Percentiles rank a stretch among this genome's conserved stretches.
Evolutionary conservation across 2,888 invertebrate species (phyloP).

Genomic region (Cybosia mesomella): DNA sequence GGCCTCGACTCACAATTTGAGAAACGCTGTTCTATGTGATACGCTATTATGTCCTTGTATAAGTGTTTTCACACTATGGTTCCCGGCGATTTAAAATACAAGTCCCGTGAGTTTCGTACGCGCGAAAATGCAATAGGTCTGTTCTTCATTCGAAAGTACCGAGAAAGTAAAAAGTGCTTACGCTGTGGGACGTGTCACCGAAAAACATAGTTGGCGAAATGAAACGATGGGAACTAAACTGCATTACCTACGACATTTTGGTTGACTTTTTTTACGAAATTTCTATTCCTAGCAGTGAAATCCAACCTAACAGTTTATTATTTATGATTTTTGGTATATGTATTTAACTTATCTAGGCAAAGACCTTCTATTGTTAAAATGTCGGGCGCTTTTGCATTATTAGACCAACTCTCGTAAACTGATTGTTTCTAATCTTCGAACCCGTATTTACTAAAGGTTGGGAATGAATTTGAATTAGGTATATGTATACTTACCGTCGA

Average conservation of each 20-base stretch:
- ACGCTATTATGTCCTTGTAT: too few species aligned
- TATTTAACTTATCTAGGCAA: neutral
- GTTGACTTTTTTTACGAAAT: neutral
- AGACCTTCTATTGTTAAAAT: conserved; percentile 1
- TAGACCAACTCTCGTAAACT: neutral
- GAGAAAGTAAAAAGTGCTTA: too few species aligned
- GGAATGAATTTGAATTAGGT: neutral
- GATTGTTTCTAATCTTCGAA: neutral
- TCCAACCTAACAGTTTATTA: neutral
- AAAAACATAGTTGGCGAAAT: too few species aligned
- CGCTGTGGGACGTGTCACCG: too few species aligned
- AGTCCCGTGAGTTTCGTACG: too few species aligned
- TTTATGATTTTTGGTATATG: conserved; percentile 4
- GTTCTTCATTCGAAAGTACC: too few species aligned
- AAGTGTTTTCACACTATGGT: too few species aligned
- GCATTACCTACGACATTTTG: neutral
- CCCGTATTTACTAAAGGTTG: neutral
- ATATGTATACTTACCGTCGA: conserved; percentile 80
- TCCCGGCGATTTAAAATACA: too few species aligned
- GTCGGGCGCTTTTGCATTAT: conserved; percentile 1
- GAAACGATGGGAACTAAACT: too few species aligned
- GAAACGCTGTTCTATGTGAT: too few species aligned
- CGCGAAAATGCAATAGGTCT: too few species aligned
- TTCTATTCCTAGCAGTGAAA: neutral
- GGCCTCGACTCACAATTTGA: too few species aligned